phyloP scores from a whole-genome alignment of 2,888 invertebrate genomes.

The Anthrax anthrax region DNA sequence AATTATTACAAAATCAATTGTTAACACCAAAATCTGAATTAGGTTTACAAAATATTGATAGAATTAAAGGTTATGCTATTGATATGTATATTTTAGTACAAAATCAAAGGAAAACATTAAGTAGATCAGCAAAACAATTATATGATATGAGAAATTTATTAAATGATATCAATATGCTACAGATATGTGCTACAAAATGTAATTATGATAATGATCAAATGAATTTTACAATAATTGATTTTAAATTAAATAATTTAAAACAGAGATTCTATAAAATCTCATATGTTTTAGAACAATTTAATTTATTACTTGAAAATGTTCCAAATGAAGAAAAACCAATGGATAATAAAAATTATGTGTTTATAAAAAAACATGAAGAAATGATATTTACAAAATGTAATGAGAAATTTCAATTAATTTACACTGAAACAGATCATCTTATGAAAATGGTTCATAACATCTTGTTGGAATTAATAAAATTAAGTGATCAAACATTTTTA shows the following conservation, averaged over 20 bases:
- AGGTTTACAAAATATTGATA: constrained; percentile 64
- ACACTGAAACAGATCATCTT: constrained; percentile 16
- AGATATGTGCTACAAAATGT: constrained; percentile 15
- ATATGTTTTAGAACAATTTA: constrained; percentile 49
- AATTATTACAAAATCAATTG: constrained; percentile 29
- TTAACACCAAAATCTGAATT: constrained; percentile 61
- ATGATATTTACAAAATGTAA: constrained; percentile 11
- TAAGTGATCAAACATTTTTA: constrained; percentile 22
- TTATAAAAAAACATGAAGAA: neutral
- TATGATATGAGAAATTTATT: constrained; percentile 41
- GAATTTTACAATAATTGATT: constrained; percentile 18
- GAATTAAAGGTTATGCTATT: constrained; percentile 71
- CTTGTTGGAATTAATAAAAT: constrained; percentile 15
- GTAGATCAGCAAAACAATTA: constrained; percentile 41
- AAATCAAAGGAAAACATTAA: constrained; percentile 47
- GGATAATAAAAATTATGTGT: neutral
- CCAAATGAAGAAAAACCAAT: constrained; percentile 32
- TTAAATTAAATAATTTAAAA: constrained; percentile 18
- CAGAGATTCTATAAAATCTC: constrained; percentile 20
- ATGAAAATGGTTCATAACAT: constrained; percentile 6
- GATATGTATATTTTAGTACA: constrained; percentile 58
- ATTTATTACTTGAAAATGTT: constrained; percentile 47
- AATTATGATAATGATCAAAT: constrained; percentile 8
- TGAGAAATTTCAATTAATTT: constrained; percentile 15
- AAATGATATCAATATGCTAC: constrained; percentile 24